Base-by-base conservation (phyloP, 2,888 invertebrate species). In the Crioceris asparagi region DNA sequence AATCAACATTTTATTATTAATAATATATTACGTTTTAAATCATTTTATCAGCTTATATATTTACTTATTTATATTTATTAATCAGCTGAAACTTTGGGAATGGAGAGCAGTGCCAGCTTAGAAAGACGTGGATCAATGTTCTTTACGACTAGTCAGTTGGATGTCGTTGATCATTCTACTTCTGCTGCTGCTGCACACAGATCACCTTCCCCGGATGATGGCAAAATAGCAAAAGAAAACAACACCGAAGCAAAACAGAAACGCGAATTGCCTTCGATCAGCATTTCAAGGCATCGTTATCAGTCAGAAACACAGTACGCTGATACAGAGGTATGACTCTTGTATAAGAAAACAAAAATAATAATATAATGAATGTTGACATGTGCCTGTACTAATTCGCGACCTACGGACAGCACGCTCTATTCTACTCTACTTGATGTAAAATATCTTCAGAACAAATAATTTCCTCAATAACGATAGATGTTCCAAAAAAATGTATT, bases 11-110 rank as follows among this genome's bases (percentile, higher is more conserved):
- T n/a, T n/a, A n/a, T n/a, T n/a, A n/a, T n/a, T n/a, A n/a, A n/a
- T n/a, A n/a, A n/a, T n/a, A n/a, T n/a, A n/a, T n/a, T n/a, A n/a
- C n/a, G n/a, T n/a, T n/a, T n/a, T n/a, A n/a, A n/a, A n/a, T n/a
- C n/a, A n/a, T n/a, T n/a, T n/a, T n/a, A n/a, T n/a, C n/a, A n/a
- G n/a, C n/a, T 21, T 21, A 21, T 6, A 21, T 7, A 7, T 21
- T 21, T 21, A 21, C 10, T 21, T 21, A 21, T 21, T 21, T 10
- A 7, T 10, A 7, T 21, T 7, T 27, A 12, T 6, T 14, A 45
- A 41, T 39, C 52, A 85, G 85, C 83, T 41, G 85, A 85, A 52
- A 83, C 79, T 12, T 64, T 84, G 43, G 85, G 84, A 21, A 83
- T 85, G 83, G 79, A 84, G 59, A 78, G 81, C 23, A 66, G 51